These are phyloP conservation scores for Eupithecia subfuscata DNA, from an alignment of 2,888 invertebrate species.

Conservation along the genomic window DNA sequence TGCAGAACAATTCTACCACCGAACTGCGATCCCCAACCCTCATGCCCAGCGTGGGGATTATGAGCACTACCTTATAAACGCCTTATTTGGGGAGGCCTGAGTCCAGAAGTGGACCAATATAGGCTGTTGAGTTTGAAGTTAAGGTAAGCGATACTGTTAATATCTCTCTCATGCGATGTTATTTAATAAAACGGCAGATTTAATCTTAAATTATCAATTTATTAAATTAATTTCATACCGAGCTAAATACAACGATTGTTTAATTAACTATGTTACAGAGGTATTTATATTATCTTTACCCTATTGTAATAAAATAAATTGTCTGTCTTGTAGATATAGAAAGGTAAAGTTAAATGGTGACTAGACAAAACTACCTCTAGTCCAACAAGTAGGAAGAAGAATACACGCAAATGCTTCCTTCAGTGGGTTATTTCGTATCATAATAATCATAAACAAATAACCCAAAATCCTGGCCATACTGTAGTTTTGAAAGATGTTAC, in stretches of 20 bases:
- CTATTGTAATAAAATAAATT: slow-evolving; percentile 13
- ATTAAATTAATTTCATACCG: slow-evolving; percentile 22
- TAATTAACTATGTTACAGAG: slow-evolving; percentile 35
- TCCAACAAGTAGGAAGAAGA: background rate
- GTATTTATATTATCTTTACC: slow-evolving; percentile 23
- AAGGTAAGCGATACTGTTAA: background rate
- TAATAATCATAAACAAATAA: background rate
- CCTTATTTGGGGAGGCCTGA: too few species aligned
- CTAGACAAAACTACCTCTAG: slow-evolving; percentile 49
- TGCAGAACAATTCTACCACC: too few species aligned
- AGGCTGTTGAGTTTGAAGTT: too few species aligned
- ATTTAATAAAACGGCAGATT: slow-evolving; percentile 13
- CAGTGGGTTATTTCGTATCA: background rate
- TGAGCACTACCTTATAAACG: too few species aligned
- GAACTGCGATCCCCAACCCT: too few species aligned
- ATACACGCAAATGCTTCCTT: background rate
- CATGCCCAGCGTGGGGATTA: too few species aligned
- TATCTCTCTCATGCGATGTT: background rate
- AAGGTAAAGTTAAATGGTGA: slow-evolving; percentile 40
- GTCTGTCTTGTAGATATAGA: background rate
- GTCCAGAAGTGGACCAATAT: too few species aligned
- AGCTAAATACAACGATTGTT: slow-evolving; percentile 4
- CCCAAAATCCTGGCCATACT: background rate
- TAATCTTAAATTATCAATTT: slow-evolving; percentile 26
- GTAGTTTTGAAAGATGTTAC: background rate